Percentiles rank a stretch among this genome's conserved stretches.
Conservation (phyloP, 2,888 invertebrate genomes). For the Pasiphila rectangulata region DNA sequence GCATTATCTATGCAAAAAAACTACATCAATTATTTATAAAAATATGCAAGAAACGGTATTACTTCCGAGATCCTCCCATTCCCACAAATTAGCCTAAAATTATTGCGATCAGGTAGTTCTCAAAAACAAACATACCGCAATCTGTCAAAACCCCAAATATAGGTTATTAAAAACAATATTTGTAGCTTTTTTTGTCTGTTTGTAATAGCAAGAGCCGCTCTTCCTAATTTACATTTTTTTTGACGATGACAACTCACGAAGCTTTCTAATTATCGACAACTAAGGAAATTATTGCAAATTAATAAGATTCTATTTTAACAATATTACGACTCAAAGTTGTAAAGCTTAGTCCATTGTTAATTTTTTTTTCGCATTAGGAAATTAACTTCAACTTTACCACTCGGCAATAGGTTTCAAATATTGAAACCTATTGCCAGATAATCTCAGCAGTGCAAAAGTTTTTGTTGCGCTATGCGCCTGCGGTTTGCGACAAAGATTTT, state of each 20-base stretch:
- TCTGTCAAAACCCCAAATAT: constrained; percentile 42
- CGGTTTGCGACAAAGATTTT: constrained; percentile 62
- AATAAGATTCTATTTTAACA: background rate
- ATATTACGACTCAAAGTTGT: constrained; percentile 10
- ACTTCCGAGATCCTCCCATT: constrained; percentile 10
- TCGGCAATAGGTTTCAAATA: constrained; percentile 13
- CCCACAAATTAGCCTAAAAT: constrained; percentile 17
- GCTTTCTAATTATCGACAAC: constrained; percentile 37
- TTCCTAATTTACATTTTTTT: constrained; percentile 46
- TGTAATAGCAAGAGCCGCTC: constrained; percentile 28
- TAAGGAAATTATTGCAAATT: background rate
- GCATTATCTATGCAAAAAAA: too few relatives aligned
- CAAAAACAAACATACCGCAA: constrained; percentile 30
- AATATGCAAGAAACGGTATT: background rate
- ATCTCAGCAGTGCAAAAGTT: too few relatives aligned
- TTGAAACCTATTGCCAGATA: too few relatives aligned
- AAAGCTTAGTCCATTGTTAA: too few relatives aligned
- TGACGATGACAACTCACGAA: constrained; percentile 51
- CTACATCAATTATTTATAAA: background rate
- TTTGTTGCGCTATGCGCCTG: constrained; percentile 38
- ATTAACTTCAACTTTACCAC: background rate
- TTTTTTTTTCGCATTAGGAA: background rate
- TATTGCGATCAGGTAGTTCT: constrained; percentile 23
- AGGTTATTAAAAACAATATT: constrained; percentile 54
- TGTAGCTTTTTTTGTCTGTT: constrained; percentile 26